Percentiles rank a stretch among this genome's conserved stretches.
Conservation (phyloP, 2,113 vertebrate species). For the Mugil cephalus region DNA sequence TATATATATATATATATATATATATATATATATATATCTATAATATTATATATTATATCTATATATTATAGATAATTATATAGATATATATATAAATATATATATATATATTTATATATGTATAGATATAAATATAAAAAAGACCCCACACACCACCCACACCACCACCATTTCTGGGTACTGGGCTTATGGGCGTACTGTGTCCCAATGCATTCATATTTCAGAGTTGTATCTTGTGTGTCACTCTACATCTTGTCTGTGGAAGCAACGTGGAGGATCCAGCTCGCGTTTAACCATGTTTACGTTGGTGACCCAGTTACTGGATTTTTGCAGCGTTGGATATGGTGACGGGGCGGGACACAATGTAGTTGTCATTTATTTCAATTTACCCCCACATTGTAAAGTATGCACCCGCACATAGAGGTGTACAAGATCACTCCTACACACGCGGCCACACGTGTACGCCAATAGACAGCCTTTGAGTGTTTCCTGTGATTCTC, state of each 20-base stretch:
- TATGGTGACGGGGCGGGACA: conserved; percentile 51
- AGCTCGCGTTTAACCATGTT: conserved; percentile 64
- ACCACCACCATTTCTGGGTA: conserved; percentile 55
- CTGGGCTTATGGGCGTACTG: conserved; percentile 69
- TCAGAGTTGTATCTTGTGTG: conserved; percentile 78
- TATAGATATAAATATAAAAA: too few relatives aligned
- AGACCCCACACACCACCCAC: conserved; percentile 21
- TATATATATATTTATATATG: too few relatives aligned
- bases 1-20: too few relatives aligned
- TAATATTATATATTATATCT: too few relatives aligned
- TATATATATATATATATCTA: too few relatives aligned
- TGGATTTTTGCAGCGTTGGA: conserved; percentile 44
- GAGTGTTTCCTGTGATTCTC: conserved; percentile 1
- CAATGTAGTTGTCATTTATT: conserved; percentile 45
- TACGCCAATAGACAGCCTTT: conserved; percentile 4
- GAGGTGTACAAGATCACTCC: conserved; percentile 7
- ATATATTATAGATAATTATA: too few relatives aligned
- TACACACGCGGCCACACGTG: background rate
- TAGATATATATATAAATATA: too few relatives aligned
- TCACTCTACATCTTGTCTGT: conserved; percentile 80
- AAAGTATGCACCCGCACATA: conserved; percentile 6
- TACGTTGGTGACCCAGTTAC: conserved; percentile 81
- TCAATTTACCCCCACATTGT: conserved; percentile 43
- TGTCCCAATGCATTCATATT: conserved; percentile 83
- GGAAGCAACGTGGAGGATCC: conserved; percentile 64